A percentile compares a stretch with the other conserved stretches of the same genome.
These are phyloP conservation scores for Trematomus loennbergii DNA, from an alignment of 2,113 vertebrate species.

Conservation along the genomic window DNA sequence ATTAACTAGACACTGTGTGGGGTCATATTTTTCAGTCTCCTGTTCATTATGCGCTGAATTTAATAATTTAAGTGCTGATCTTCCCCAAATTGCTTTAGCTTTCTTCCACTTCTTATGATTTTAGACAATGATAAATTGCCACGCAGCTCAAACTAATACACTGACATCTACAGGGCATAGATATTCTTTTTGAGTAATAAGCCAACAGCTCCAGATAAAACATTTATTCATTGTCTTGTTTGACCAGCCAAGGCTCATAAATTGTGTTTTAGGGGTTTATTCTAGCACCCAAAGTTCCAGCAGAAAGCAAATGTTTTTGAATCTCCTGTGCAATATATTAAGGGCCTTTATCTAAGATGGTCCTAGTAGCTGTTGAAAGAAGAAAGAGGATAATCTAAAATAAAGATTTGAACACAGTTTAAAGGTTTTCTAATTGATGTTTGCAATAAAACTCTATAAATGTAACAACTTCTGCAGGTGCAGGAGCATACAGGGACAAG, in stretches of 20 bases:
- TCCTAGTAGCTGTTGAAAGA: slow-evolving; percentile 3
- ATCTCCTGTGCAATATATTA: slow-evolving; percentile 1
- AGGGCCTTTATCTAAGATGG: not conserved
- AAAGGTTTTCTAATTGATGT: not conserved
- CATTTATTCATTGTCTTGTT: slow-evolving; percentile 49
- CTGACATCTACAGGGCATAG: slow-evolving; percentile 55
- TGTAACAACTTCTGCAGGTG: not conserved
- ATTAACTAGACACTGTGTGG: not conserved
- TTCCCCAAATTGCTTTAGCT: slow-evolving; percentile 24
- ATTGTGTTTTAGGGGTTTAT: slow-evolving; percentile 8
- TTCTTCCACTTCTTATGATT: slow-evolving; percentile 32
- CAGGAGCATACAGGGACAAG: not conserved
- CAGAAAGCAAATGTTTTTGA: slow-evolving; percentile 34
- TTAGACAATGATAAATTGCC: slow-evolving; percentile 64
- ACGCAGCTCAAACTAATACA: slow-evolving; percentile 50
- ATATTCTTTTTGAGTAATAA: slow-evolving; percentile 62
- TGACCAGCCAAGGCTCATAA: slow-evolving; percentile 38
- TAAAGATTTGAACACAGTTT: not conserved
- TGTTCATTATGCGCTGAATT: slow-evolving; percentile 32
- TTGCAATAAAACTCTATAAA: not conserved
- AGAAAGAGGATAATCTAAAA: not conserved
- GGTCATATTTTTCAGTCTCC: slow-evolving; percentile 26
- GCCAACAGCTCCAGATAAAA: slow-evolving; percentile 48
- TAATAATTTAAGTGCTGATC: slow-evolving; percentile 50
- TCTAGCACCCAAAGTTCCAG: not conserved